These are phyloP conservation scores for Hemibagrus wyckioides DNA, from an alignment of 2,113 vertebrate genomes.

Conservation along the genomic window DNA sequence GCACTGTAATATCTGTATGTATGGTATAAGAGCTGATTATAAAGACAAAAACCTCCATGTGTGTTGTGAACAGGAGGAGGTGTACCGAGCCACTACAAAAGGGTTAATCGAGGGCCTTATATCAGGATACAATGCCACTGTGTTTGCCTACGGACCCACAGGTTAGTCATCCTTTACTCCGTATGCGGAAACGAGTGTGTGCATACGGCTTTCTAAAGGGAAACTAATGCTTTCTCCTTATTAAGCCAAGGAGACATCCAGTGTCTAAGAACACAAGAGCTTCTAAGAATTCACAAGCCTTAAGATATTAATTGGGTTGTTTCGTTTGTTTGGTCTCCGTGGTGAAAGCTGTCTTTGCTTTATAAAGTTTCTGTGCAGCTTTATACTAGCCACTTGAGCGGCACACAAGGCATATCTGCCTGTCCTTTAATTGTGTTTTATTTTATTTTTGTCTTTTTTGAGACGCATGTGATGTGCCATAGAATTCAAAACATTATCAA, in stretches of 20 bases:
- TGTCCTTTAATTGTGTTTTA: background rate
- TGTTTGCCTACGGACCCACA: slow-evolving; percentile 91
- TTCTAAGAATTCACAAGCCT: background rate
- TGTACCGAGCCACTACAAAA: slow-evolving; percentile 86
- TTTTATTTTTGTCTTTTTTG: background rate
- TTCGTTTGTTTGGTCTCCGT: slow-evolving; percentile 4
- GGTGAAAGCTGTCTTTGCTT: slow-evolving; percentile 14
- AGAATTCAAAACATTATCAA: background rate
- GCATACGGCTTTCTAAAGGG: background rate
- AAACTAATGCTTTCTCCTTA: slow-evolving; percentile 16
- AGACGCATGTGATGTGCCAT: background rate
- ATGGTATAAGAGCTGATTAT: background rate
- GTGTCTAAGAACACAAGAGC: background rate
- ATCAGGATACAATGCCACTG: slow-evolving; percentile 88
- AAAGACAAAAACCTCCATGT: background rate
- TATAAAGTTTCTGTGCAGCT: background rate
- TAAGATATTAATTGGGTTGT: slow-evolving; percentile 9
- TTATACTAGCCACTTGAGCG: background rate
- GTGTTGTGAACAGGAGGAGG: slow-evolving; percentile 78
- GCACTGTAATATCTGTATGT: background rate
- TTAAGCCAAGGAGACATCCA: background rate
- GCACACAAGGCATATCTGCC: background rate
- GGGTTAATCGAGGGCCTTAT: slow-evolving; percentile 84
- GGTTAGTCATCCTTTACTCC: slow-evolving; percentile 65
- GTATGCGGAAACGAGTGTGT: background rate